Evolutionary conservation across 2,797 vertebrate species (phyloP).

Genomic region (Myotis myotis): DNA sequence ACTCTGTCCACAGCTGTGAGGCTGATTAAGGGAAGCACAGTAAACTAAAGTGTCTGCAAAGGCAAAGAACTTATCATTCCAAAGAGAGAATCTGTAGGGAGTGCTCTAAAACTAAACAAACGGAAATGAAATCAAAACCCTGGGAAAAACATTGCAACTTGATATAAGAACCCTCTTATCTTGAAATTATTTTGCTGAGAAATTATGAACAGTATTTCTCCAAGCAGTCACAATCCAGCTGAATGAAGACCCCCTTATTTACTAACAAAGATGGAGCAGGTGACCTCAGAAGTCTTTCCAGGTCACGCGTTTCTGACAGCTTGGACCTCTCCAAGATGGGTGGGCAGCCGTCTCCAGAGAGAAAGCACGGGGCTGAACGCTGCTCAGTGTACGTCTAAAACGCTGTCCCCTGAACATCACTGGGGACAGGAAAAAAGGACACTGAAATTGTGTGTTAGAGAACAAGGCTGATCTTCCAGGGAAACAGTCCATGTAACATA

Average conservation of each 20-base stretch:
- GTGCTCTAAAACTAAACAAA: not conserved
- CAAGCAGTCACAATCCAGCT: not conserved
- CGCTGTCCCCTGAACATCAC: not conserved
- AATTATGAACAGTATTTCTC: not conserved
- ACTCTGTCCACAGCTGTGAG: not conserved
- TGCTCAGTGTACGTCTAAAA: not conserved
- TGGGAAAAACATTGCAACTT: not conserved
- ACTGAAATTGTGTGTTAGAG: constrained; percentile 14
- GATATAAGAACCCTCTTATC: not conserved
- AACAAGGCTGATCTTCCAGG: constrained; percentile 67
- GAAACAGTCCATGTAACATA: constrained; percentile 22
- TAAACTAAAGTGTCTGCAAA: not conserved
- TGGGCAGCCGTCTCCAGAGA: not conserved
- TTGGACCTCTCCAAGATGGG: not conserved
- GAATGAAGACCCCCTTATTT: constrained; percentile 37
- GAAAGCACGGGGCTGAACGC: not conserved
- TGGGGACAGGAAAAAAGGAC: constrained; percentile 48
- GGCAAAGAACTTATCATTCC: not conserved
- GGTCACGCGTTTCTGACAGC: not conserved
- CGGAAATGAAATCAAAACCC: not conserved
- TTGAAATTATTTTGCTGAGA: not conserved
- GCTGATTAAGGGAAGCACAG: not conserved
- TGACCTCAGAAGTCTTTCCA: not conserved
- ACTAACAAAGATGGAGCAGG: not conserved
- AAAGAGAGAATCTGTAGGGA: not conserved